Base-by-base conservation (phyloP, 2,797 vertebrate species). In the Gambusia yucatana region DNA sequence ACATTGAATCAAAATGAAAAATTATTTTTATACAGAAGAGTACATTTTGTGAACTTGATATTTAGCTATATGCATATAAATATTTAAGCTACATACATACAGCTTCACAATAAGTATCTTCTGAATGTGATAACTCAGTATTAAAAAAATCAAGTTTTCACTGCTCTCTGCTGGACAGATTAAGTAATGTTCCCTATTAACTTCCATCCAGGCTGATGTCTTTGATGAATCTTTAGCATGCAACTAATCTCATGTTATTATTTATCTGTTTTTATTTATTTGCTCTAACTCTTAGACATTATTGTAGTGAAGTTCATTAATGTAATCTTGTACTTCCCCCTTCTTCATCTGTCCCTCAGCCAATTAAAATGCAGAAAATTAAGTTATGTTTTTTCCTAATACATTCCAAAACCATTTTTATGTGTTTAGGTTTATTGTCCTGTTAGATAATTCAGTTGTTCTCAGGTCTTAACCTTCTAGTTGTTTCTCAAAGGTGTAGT, bases 151-250 rank as follows among this genome's bases (percentile, higher is more conserved):
- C 17, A 9, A 36, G 61, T 22, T 22, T 6, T 4, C 33, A 65
- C 5, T 65, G 61, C 61, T 65, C 61, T 65, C 61, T 65, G 33
- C 14, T 65, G 61, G 61, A 20, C 33, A 65, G 61, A 65, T 39
- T 22, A 25, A 36, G 61, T 65, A 65, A 36, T 65, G 33, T 39
- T 65, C 33, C 16, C 0, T 22, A 65, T 17, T 65, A 9, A 65
- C 2, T 10, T 39, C 33, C 33, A 36, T 65, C 30, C 3, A 3
- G 17, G 20, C 1, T 63, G 28, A 59, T 28, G 11, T 9, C 57
- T 59, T 59, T 16, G 14, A 20, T 65, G 8, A 20, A 39, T 65
- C 30, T 39, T 16, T 22, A 36, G 16, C 17, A 65, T 22, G 6
- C 3, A 22, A 65, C 61, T 20, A 1, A 3, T 10, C 17, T 65